Evolutionary conservation across 1,140 invertebrate genomes (phyloP), one percentile per base, ranked within the genome.

Genomic region (Sinonovacula constricta): DNA sequence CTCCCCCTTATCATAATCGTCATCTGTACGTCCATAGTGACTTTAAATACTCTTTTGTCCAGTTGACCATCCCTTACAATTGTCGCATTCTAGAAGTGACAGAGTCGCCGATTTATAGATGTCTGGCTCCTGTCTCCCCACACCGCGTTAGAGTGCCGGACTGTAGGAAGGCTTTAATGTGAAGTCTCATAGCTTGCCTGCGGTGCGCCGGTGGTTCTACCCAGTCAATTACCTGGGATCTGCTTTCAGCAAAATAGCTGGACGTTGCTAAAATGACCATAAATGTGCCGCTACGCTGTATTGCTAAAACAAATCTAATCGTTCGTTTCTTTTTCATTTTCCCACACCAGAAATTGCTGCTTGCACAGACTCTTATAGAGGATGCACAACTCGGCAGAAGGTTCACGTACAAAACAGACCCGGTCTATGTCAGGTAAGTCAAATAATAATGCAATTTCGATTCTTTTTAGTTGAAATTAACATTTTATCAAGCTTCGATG

Each of bases 351-450:
- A 74, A 90, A 77, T 80, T 91, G 18, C 56, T 90, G 15, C 74
- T 92, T 45, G 91, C 91, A 53, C 81, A 90, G 26, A 89, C 91
- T 36, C 82, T 92, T 28, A 88, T 92, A 18, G 71, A 85, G 76
- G 92, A 92, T 89, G 91, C 92, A 7, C 88, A 88, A 78, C 70
- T 83, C 75, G 91, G 91, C 2, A 83, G 89, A 66, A 91, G 90
- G 74, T 90, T 91, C 34, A 83, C 86, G 15, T 92, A 89, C 78
- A 90, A 91, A 82, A 87, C 84, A 62, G 87, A 88, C 30, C 86
- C 88, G 33, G 82, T 84, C 39, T 87, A 88, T 82, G 86, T 92
- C 30, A 90, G 86, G 92, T 92, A 83, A n/a, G n/a, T n/a, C n/a
- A n/a, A n/a, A n/a, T n/a, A n/a, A n/a, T n/a, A n/a, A n/a, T n/a